phyloP scores from a whole-genome alignment of 2,113 vertebrate species.

The Pelecanoides urinatrix region DNA sequence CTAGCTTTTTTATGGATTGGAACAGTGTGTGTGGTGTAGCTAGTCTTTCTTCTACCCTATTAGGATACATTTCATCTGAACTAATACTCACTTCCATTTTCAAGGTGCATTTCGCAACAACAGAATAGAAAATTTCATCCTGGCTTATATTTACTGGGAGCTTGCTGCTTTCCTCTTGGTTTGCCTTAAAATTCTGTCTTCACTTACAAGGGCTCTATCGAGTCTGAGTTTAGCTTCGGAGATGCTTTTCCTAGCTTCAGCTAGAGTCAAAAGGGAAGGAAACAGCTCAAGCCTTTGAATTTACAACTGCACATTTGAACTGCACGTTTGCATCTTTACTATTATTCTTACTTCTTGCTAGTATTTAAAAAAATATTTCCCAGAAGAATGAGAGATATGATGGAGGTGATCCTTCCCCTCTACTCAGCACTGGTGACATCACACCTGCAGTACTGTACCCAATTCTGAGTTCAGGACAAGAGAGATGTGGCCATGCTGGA shows the following conservation, averaged over 20 bases:
- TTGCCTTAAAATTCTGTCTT: not conserved
- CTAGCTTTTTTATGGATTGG: not conserved
- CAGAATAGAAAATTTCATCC: not conserved
- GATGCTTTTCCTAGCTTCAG: not conserved
- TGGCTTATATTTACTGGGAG: not conserved
- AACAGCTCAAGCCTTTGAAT: not conserved
- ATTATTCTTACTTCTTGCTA: not conserved
- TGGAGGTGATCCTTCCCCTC: not conserved
- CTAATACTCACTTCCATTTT: not conserved
- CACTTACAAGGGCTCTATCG: not conserved
- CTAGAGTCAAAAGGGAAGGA: not conserved
- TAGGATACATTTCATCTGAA: not conserved
- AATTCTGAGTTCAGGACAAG: not conserved
- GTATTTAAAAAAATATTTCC: not conserved
- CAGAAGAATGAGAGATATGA: not conserved
- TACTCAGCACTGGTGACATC: not conserved
- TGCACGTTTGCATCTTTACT: not conserved
- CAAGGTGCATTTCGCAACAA: not conserved
- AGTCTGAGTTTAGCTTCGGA: not conserved
- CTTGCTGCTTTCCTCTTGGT: not conserved
- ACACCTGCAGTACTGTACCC: not conserved
- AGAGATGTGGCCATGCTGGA: not conserved
- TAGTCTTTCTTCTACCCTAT: not conserved
- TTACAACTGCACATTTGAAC: not conserved
- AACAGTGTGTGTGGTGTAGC: not conserved